Evolutionary conservation across 2,113 vertebrate genomes (phyloP), one percentile per base, ranked within the genome.

Genomic region (Apodemus speciosus): DNA sequence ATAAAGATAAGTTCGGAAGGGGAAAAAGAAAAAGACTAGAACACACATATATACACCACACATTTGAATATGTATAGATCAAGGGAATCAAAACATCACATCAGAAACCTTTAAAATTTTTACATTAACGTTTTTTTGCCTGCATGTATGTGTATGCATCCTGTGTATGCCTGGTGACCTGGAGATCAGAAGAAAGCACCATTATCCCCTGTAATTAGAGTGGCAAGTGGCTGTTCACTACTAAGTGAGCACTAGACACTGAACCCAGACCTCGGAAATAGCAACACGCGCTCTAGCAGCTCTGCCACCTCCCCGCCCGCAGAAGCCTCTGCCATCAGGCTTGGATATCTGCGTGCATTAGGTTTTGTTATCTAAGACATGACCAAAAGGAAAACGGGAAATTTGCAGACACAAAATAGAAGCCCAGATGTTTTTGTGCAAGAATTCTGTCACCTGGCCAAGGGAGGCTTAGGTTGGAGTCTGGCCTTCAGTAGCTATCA

Each of bases 21-120:
- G 46, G 88, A 35, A 68, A 46, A 58, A 30, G 49, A 83, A 46
- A 46, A 69, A 64, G 30, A 73, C n/a, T 3, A 21, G 23, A 27
- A 43, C 27, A 53, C 16, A 79, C 9, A 79, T n/a, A 53, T 6
- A 68, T 10, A 51, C 40, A 21, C 21, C 40, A 51, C 32, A 85
- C 14, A 53, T 25, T 51, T 68, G 62, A 66, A 68, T 68, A 71
- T 27, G 1, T 35, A 71, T 16, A 32, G 35, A 68, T 88, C 32
- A 68, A 88, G 60, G 76, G 53, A 77, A 49, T 81, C 2, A 72
- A 95, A 88, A 87, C 18, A 51, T 84, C 73, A 90, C n/a, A 43
- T 69, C 32, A 85, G 71, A 91, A 84, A 80, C 6, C 14, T 89
- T 11, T 32, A 10, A 60, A 25, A 16, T 5, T 30, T 30, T 60